Conservation (phyloP, 2,888 invertebrate species). For the Ochropleura plecta region DNA sequence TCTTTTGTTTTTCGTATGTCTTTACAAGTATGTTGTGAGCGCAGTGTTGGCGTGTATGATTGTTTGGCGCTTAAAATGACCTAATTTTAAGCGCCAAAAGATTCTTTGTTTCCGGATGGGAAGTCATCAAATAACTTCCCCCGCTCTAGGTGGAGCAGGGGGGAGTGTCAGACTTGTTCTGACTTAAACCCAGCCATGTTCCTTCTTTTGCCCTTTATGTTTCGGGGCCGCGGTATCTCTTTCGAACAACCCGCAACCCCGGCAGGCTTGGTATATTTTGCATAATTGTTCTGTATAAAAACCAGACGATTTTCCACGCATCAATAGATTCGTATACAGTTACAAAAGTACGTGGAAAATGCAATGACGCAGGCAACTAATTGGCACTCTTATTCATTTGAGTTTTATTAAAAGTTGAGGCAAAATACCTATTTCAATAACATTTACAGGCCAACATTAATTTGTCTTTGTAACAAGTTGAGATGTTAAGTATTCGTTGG, state of each 20-base stretch:
- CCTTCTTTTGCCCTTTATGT: no score
- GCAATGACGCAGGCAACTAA: background rate
- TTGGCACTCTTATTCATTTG: background rate
- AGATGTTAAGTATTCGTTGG: constrained; percentile 23
- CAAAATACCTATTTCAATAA: background rate
- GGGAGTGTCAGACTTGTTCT: no score
- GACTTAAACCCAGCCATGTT: no score
- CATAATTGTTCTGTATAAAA: background rate
- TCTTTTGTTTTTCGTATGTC: constrained; percentile 9
- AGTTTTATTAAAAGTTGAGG: background rate
- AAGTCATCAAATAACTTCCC: no score
- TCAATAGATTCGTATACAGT: background rate
- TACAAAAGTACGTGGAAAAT: background rate
- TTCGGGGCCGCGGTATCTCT: no score
- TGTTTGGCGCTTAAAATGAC: background rate
- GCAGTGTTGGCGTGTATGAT: background rate
- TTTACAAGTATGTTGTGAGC: background rate
- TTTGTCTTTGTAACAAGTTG: background rate
- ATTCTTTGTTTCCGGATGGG: no score
- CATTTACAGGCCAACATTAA: background rate
- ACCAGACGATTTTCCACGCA: background rate
- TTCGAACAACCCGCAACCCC: no score
- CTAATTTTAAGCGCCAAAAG: no score
- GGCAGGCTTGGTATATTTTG: background rate
- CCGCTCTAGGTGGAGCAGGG: no score